Conservation (phyloP, 2,797 vertebrate species). For the Amblyraja radiata region DNA sequence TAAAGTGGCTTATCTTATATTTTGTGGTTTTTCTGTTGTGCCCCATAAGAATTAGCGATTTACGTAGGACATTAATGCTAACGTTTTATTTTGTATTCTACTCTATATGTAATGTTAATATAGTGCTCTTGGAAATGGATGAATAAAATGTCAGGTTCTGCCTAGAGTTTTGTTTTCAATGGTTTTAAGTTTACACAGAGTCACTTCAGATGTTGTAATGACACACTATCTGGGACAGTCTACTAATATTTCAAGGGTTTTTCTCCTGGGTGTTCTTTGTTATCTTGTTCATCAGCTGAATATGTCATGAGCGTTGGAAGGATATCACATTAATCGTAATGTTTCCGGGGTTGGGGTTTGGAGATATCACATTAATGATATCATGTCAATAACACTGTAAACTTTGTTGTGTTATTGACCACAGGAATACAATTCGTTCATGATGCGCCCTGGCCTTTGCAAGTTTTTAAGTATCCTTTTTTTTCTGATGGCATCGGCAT, state of each 20-base stretch:
- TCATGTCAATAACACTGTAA: constrained; percentile 15
- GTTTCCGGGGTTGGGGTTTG: constrained; percentile 14
- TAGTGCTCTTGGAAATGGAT: not conserved
- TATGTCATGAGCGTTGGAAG: constrained; percentile 15
- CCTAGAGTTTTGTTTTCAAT: not conserved
- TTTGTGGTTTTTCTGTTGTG: not conserved
- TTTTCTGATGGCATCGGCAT: not conserved
- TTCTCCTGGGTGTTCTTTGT: constrained; percentile 33
- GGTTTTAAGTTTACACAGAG: not conserved
- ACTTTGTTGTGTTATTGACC: not conserved
- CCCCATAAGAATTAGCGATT: not conserved
- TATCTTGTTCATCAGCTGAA: constrained; percentile 26
- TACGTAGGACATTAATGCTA: not conserved
- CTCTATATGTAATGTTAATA: too few relatives aligned
- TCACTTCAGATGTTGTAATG: constrained; percentile 15
- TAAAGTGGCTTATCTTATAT: constrained; percentile 1
- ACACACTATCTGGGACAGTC: constrained; percentile 20
- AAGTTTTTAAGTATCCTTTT: not conserved
- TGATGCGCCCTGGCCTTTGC: not conserved
- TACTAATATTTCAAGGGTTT: constrained; percentile 34
- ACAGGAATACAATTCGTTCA: not conserved
- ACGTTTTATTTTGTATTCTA: not conserved
- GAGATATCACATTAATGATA: constrained; percentile 34
- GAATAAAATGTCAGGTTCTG: not conserved
- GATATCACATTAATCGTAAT: constrained; percentile 33